phyloP scores from a whole-genome alignment of 2,113 vertebrate genomes.

The Lophius piscatorius region DNA sequence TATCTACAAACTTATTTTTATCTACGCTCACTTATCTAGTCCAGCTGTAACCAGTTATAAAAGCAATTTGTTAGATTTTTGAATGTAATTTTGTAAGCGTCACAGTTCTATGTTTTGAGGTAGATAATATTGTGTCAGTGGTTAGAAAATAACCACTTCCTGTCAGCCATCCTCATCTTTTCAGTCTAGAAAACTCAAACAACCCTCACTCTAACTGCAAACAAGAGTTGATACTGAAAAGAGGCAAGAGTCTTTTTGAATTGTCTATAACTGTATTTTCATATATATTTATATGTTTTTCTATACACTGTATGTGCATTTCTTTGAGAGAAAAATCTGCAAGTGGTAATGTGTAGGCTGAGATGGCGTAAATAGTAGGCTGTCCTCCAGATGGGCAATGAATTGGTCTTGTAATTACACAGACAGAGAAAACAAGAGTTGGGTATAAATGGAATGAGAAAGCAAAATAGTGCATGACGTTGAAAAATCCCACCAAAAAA shows the following conservation, averaged over 20 bases:
- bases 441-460: not conserved
- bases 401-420: constrained; percentile 45
- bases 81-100: no score
- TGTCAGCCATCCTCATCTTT: constrained; percentile 6
- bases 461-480: constrained; percentile 12
- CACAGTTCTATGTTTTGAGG: constrained; percentile 23
- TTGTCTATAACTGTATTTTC: no score
- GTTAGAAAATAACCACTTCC: constrained; percentile 61
- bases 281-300: no score
- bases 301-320: not conserved
- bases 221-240: no score
- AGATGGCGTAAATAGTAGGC: constrained; percentile 44
- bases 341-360: constrained; percentile 30
- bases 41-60: no score
- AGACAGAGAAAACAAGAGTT: constrained; percentile 6
- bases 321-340: constrained; percentile 9
- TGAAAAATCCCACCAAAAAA: not conserved
- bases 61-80: no score
- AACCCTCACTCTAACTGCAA: not conserved
- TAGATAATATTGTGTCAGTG: not conserved
- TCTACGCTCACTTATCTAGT: no score
- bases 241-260: no score
- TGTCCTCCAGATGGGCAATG: constrained; percentile 33
- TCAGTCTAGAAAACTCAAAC: not conserved
- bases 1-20: no score